phyloP scores from a whole-genome alignment of 2,113 vertebrate species.

The Notothenia coriiceps region DNA sequence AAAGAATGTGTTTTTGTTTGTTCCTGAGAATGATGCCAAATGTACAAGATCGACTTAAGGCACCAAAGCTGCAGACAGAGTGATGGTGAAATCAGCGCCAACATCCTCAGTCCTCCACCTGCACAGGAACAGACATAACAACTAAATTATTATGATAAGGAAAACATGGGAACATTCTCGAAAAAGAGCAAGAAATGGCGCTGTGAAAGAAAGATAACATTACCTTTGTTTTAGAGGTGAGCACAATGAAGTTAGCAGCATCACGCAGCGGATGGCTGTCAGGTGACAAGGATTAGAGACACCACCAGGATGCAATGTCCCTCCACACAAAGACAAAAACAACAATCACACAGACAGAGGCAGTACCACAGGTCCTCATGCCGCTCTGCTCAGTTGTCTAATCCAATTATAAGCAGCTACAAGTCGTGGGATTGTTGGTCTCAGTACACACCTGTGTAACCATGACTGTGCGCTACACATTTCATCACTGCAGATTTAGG shows the following conservation, averaged over 20 bases:
- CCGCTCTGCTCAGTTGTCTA: conserved; percentile 52
- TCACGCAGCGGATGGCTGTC: conserved; percentile 58
- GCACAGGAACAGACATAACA: no score
- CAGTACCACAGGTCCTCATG: conserved; percentile 27
- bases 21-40: no score
- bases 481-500: conserved; percentile 9
- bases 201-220: not conserved
- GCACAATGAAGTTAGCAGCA: not conserved
- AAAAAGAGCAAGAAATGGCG: no score
- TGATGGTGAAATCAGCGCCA: no score
- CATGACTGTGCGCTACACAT: conserved; percentile 1
- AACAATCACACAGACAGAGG: not conserved
- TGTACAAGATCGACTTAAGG: no score
- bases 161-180: no score
- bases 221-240: conserved; percentile 2
- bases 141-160: no score
- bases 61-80: no score
- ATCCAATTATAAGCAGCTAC: conserved; percentile 69
- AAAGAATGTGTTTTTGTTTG: no score
- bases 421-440: conserved; percentile 65
- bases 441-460: conserved; percentile 11
- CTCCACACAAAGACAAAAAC: conserved; percentile 6
- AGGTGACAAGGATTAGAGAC: conserved; percentile 48
- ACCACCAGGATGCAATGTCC: conserved; percentile 54
- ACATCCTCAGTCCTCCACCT: no score